Conservation (phyloP, 2,797 vertebrate genomes). For the Molossus alvarezi region DNA sequence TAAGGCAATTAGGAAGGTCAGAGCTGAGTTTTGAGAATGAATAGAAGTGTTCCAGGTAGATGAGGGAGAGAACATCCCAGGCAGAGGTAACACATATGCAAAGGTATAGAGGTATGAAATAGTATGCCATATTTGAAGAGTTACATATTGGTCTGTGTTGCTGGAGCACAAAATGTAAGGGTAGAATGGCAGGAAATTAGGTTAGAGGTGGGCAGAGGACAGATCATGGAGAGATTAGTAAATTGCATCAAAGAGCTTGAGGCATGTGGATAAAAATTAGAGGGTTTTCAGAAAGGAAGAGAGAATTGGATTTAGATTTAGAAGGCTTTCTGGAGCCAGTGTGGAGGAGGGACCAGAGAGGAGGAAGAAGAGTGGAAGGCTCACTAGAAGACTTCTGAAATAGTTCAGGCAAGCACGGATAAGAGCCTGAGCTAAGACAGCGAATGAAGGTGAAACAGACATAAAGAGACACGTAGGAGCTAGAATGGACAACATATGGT, state of each 20-base stretch:
- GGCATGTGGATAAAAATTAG: background rate
- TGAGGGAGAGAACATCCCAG: background rate
- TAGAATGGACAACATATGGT: background rate
- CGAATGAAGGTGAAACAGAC: background rate
- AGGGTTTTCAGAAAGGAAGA: slow-evolving; percentile 40
- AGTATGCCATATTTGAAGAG: background rate
- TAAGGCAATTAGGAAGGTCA: background rate
- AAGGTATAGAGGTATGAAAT: background rate
- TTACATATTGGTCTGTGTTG: background rate
- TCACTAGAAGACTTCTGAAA: background rate
- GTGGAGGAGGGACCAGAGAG: background rate
- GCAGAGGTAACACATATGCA: background rate
- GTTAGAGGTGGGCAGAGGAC: background rate
- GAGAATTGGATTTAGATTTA: background rate
- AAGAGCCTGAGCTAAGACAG: background rate
- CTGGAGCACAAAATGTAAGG: background rate
- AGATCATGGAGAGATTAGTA: background rate
- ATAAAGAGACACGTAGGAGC: background rate
- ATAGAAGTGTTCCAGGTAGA: background rate
- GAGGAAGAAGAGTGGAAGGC: background rate
- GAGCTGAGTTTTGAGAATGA: background rate
- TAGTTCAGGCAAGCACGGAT: background rate
- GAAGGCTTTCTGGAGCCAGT: background rate
- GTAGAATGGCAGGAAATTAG: background rate
- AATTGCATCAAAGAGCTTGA: background rate